Conservation (phyloP, 2,113 vertebrate genomes). For the Seriola dumerili region DNA sequence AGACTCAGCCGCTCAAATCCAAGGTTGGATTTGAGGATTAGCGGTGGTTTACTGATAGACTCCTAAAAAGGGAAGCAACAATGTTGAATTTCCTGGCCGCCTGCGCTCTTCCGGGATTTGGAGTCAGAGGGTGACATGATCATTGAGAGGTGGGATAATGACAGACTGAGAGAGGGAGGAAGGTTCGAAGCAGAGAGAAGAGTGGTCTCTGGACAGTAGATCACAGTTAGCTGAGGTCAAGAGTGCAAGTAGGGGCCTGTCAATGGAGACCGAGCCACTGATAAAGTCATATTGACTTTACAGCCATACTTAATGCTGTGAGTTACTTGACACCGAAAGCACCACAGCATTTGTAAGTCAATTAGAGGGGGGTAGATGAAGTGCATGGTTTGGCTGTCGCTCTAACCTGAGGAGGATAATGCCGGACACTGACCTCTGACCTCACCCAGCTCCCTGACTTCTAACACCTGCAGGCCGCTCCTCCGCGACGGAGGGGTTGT, state of each 20-base stretch:
- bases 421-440: constrained; percentile 71
- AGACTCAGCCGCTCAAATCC: constrained; percentile 83
- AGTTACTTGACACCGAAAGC: constrained; percentile 70
- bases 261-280: constrained; percentile 69
- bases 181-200: constrained; percentile 8
- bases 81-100: constrained; percentile 79
- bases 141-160: constrained; percentile 75
- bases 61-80: constrained; percentile 82
- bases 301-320: constrained; percentile 64
- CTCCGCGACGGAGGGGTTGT: constrained; percentile 12
- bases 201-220: constrained; percentile 64
- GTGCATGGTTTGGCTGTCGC: constrained; percentile 50
- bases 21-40: constrained; percentile 87
- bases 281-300: constrained; percentile 80
- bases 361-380: constrained; percentile 64
- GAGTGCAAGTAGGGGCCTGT: constrained; percentile 63
- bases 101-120: constrained; percentile 79
- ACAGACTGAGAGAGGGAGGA: constrained; percentile 39
- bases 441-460: constrained; percentile 44
- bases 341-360: constrained; percentile 75
- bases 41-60: constrained; percentile 81
- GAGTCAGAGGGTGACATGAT: constrained; percentile 82
- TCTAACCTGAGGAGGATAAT: constrained; percentile 60
- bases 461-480: constrained; percentile 48
- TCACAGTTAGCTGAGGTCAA: constrained; percentile 73